Evolutionary conservation across 1,140 invertebrate genomes (phyloP).

Genomic region (Solen grandis): DNA sequence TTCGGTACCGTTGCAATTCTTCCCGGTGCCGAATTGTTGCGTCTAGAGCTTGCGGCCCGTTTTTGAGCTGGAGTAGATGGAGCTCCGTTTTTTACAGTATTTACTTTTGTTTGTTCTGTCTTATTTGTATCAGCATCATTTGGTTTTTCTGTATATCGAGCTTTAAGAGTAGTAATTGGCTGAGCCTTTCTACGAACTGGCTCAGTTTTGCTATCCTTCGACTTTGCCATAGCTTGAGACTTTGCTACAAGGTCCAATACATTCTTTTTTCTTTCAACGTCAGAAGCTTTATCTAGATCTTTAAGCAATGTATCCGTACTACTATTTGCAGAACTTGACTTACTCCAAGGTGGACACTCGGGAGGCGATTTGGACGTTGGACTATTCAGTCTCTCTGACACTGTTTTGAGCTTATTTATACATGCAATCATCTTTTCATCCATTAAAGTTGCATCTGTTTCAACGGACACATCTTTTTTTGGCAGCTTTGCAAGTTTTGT

Average conservation of each 20-base stretch:
- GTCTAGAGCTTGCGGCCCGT: conserved; percentile 46
- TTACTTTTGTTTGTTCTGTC: conserved; percentile 36
- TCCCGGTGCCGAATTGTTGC: conserved; percentile 75
- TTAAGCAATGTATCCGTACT: conserved; percentile 25
- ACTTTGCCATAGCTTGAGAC: conserved; percentile 62
- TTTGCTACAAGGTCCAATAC: conserved; percentile 64
- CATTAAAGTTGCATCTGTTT: conserved; percentile 64
- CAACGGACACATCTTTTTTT: conserved; percentile 60
- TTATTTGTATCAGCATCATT: conserved; percentile 47
- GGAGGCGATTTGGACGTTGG: conserved; percentile 67
- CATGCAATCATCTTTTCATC: conserved; percentile 73
- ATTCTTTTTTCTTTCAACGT: conserved; percentile 66
- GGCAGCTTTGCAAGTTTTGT: conserved; percentile 68
- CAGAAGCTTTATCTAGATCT: conserved; percentile 34
- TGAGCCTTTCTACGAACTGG: conserved; percentile 69
- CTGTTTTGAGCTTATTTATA: conserved; percentile 73
- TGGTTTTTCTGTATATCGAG: conserved; percentile 57
- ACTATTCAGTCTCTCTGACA: conserved; percentile 74
- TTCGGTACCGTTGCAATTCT: conserved; percentile 75
- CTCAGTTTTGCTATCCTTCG: conserved; percentile 58
- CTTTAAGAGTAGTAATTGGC: conserved; percentile 76
- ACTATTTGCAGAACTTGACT: conserved; percentile 2
- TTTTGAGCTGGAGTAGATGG: conserved; percentile 52
- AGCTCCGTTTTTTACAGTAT: conserved; percentile 61
- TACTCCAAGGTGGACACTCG: conserved; percentile 53